Evolutionary conservation across 2,113 vertebrate species (phyloP).

Genomic region (Menura novaehollandiae): DNA sequence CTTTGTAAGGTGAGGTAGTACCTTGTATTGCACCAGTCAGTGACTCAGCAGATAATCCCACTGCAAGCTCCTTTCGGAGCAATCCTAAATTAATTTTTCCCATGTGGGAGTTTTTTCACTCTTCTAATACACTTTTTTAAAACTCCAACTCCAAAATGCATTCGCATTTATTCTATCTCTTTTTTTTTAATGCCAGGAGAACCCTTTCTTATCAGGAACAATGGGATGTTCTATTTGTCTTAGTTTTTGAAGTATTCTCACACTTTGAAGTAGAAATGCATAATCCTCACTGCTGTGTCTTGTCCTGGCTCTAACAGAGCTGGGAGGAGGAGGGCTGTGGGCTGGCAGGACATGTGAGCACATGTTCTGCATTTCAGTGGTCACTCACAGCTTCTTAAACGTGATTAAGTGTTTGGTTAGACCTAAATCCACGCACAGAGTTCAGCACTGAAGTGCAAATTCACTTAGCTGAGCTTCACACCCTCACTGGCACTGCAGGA

Average conservation of each 20-base stretch:
- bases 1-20: neutral
- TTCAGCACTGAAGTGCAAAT: neutral
- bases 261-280: neutral
- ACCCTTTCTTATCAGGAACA: neutral
- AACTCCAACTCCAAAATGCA: neutral
- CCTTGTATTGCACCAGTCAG: neutral
- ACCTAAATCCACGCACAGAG: neutral
- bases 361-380: neutral
- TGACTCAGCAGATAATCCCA: neutral
- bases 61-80: neutral
- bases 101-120: neutral
- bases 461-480: neutral
- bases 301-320: neutral
- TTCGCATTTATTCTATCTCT: neutral
- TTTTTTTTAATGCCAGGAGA: neutral
- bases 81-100: neutral
- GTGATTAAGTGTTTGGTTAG: neutral
- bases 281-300: fast-evolving
- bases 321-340: neutral
- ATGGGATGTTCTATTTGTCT: neutral
- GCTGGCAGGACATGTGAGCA: neutral
- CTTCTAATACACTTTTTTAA: neutral
- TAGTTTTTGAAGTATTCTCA: neutral
- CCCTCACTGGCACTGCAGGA: neutral
- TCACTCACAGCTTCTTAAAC: neutral